Evolutionary conservation across 1,140 invertebrate species (phyloP).

Genomic region (Bradynema listronoti): DNA sequence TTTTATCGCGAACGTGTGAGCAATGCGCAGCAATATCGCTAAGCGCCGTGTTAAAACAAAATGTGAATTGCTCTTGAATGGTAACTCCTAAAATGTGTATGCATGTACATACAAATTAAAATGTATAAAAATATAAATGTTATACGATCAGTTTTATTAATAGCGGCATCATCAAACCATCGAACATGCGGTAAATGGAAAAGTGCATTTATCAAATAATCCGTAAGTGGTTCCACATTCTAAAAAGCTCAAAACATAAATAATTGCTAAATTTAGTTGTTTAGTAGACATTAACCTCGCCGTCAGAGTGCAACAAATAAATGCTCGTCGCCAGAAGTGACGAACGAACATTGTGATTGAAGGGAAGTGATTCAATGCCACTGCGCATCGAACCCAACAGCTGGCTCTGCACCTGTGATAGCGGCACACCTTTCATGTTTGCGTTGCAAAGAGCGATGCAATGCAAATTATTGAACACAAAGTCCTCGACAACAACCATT

Average conservation of each 20-base stretch:
- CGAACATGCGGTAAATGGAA: constrained; percentile 39
- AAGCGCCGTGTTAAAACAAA: constrained; percentile 55
- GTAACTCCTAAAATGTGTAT: constrained; percentile 44
- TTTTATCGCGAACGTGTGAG: constrained; percentile 36
- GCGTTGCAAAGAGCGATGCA: constrained; percentile 38
- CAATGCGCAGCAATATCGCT: constrained; percentile 53
- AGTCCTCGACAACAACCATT: constrained; percentile 26
- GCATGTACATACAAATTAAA: background rate
- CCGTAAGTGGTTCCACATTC: constrained; percentile 37
- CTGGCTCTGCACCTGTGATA: constrained; percentile 31
- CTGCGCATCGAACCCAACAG: constrained; percentile 36
- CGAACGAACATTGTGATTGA: constrained; percentile 58
- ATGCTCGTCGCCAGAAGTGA: constrained; percentile 45
- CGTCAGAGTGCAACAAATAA: constrained; percentile 47
- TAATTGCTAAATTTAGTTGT: constrained; percentile 1
- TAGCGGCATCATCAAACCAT: constrained; percentile 54
- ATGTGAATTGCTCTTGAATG: constrained; percentile 55
- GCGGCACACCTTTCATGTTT: constrained; percentile 25
- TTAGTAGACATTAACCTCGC: constrained; percentile 9
- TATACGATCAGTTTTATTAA: constrained; percentile 48
- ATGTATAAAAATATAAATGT: constrained; percentile 13
- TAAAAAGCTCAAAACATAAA: constrained; percentile 16
- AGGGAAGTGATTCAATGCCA: constrained; percentile 42
- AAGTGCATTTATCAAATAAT: constrained; percentile 37
- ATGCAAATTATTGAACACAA: constrained; percentile 35